Base-by-base conservation (phyloP, 2,888 invertebrate genomes). In the Agrochola lota region DNA sequence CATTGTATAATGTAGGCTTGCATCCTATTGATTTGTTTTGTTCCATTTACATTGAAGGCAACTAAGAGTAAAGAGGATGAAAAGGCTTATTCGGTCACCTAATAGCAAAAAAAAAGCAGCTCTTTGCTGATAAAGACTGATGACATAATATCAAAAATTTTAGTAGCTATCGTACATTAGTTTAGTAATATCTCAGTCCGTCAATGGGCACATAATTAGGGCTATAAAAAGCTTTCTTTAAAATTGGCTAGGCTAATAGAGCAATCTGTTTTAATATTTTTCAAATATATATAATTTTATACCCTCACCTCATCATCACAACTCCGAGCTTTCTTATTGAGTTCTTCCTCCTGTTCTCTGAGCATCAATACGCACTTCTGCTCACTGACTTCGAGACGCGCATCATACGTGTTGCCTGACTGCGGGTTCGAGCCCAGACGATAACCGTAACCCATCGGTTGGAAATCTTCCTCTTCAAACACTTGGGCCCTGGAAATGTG, bases 391-490 rank as follows among this genome's bases (percentile, higher is more conserved):
- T 99, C 98, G 57, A 98, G 98, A 77, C 95, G 96, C 2, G 97
- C 95, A 83, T 97, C 95, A 79, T 94, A 95, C 1, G 92, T 90
- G 85, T 93, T 95, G 0, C 95, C 95, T 0, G 91, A 89, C 83
- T 95, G 96, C 1, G 96, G 96, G 88, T 95, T 96, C 64, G 96
- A 96, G 67, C 98, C 98, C 87, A 99, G 96, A 91, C 98, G 97
- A 94, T 99, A 99, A 64, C 99, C 99, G 92, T 99, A 99, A 67
- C 98, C 98, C 95, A 99, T 98, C 43, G 99, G 98, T 94, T 99
- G 99, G 93, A 99, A 99, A 93, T 99, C 99, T 96, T 99, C 99
- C 95, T 99, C 99, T 95, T 99, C 99, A 94, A 98, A 99, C 23
- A 99, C 99, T 93, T 98, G 97, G 43, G 98, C 99, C 90, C 98